Base-by-base conservation (phyloP, 2,888 invertebrate genomes). In the Maniola hyperantus region DNA sequence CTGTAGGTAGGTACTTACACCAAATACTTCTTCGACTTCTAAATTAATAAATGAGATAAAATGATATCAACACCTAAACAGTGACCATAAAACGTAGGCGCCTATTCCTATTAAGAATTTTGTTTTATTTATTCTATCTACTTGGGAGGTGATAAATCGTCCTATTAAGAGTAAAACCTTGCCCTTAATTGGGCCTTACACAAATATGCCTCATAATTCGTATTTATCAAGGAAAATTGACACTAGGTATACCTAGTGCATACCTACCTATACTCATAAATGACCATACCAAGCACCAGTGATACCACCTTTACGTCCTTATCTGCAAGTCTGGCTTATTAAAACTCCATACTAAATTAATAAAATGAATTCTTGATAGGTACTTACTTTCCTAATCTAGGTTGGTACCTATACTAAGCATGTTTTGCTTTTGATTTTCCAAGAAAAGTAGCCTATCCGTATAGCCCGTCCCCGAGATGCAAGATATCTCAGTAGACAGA, bases 101-200 rank as follows among this genome's bases (percentile, higher is more conserved):
- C 54, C 66, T 51, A 62, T 51, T 39, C 26, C 20, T 66, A 67
- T 72, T 67, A 67, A n/a, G n/a, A n/a, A 64, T 70, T 60, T 67
- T 60, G 46, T 54, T 70, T 70, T 68, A 63, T 70, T 64, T 68
- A 65, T 60, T 63, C 62, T 64, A 65, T 68, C 64, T 65, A 60
- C 57, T 64, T 60, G 60, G 34, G 48, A 65, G 42, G 20, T 59
- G 63, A 72, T 72, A 66, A 64, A 65, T 72, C 65, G 63, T 69
- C 58, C 65, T 70, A 70, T 72, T 70, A 70, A 62, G 61, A 64
- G 50, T 50, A 62, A 54, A 71, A 70, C 71, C 71, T 72, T 72
- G 71, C 66, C 68, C 71, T 72, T 59, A 72, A 70, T 72, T 72
- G 68, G 68, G 63, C 44, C 55, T 59, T 57, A 53, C 53, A 51